These are phyloP conservation scores for Mesopsocus fuscifrons DNA, from an alignment of 2,888 invertebrate species.

Conservation along the genomic window DNA sequence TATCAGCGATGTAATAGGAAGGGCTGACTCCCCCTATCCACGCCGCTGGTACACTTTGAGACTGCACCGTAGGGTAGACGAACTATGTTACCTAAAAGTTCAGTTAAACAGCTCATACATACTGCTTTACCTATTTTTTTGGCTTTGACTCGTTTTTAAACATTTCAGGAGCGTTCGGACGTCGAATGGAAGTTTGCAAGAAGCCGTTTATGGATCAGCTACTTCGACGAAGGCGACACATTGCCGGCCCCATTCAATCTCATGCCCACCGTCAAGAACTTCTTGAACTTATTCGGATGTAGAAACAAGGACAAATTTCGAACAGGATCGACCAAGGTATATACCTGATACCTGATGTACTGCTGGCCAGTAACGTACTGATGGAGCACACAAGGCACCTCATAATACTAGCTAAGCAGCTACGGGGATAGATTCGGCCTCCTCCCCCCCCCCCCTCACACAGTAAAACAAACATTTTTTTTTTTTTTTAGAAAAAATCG, in stretches of 20 bases:
- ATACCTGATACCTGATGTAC: too few species aligned
- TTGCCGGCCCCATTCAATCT: slow-evolving; percentile 91
- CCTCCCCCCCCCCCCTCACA: background rate
- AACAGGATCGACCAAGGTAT: slow-evolving; percentile 41
- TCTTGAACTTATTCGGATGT: slow-evolving; percentile 31
- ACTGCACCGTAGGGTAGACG: too few species aligned
- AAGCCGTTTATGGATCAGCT: slow-evolving; percentile 92
- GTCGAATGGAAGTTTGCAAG: slow-evolving; percentile 96
- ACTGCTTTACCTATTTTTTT: too few species aligned
- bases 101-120: too few species aligned
- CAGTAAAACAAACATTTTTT: slow-evolving; percentile 2
- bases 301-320: slow-evolving; percentile 17
- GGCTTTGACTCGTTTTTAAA: too few species aligned
- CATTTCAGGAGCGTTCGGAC: slow-evolving; percentile 75
- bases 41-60: too few species aligned
- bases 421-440: background rate
- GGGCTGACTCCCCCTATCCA: too few species aligned
- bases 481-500: slow-evolving; percentile 40
- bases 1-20: too few species aligned
- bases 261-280: slow-evolving; percentile 64
- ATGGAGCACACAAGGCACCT: too few species aligned
- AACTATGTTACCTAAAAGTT: too few species aligned
- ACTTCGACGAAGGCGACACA: slow-evolving; percentile 82
- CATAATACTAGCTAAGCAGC: background rate
- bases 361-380: too few species aligned